Conservation (phyloP, 2,113 vertebrate species). For the Podiceps cristatus region DNA sequence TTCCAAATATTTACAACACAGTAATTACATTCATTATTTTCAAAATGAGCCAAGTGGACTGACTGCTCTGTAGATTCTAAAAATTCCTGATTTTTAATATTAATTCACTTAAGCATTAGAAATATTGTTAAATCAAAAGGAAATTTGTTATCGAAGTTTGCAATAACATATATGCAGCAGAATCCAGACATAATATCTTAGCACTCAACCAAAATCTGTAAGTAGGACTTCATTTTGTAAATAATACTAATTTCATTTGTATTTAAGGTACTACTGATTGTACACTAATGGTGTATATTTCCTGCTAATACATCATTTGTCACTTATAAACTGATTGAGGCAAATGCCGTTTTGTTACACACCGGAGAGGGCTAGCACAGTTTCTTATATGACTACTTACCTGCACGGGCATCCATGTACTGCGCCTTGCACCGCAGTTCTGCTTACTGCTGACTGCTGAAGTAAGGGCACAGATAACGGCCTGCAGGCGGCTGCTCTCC, state of each 20-base stretch:
- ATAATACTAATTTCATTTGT: background rate
- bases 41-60: background rate
- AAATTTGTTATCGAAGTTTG: background rate
- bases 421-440: too few species aligned
- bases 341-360: background rate
- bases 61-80: background rate
- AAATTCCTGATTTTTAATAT: background rate
- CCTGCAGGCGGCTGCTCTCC: background rate
- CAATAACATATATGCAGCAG: background rate
- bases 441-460: background rate
- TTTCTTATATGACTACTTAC: background rate
- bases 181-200: background rate
- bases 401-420: background rate
- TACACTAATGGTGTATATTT: background rate
- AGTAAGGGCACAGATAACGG: background rate
- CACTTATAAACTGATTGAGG: background rate
- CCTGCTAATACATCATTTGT: background rate
- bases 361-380: background rate
- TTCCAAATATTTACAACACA: background rate
- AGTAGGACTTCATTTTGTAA: background rate
- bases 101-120: background rate
- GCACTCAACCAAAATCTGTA: background rate
- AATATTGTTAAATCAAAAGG: background rate
- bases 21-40: background rate
- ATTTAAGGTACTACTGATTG: background rate